These are phyloP conservation scores for Bellardia bayeri DNA, from an alignment of 2,888 invertebrate genomes.

Conservation along the genomic window DNA sequence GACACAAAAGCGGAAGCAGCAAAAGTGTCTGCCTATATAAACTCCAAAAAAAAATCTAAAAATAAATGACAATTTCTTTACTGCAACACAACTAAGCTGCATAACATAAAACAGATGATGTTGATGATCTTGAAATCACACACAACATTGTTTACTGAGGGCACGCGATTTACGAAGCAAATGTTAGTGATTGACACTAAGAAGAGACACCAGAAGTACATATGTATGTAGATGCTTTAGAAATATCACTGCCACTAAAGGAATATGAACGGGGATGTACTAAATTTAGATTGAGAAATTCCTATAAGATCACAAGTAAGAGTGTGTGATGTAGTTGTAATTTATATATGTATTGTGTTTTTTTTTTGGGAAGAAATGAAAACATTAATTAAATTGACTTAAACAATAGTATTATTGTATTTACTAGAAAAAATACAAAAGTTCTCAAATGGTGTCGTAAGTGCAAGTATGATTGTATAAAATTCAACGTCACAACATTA, in stretches of 20 bases:
- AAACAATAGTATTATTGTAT: conserved; percentile 42
- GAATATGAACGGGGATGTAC: conserved; percentile 9
- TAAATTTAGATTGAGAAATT: conserved; percentile 48
- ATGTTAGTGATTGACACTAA: conserved; percentile 47
- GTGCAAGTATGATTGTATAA: not conserved
- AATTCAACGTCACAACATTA: too few relatives aligned
- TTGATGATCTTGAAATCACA: conserved; percentile 50
- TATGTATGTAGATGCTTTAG: too few relatives aligned
- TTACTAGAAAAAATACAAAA: not conserved
- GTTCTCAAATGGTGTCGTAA: conserved; percentile 11
- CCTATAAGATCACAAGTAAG: conserved; percentile 1
- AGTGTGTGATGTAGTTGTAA: conserved; percentile 29
- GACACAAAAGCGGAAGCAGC: conserved; percentile 50
- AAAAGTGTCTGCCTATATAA: conserved; percentile 15
- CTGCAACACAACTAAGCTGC: not conserved
- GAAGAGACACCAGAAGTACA: not conserved
- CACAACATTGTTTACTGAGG: conserved; percentile 21
- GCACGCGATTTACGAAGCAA: conserved; percentile 61
- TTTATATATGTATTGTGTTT: conserved; percentile 9
- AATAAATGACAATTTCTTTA: conserved; percentile 39
- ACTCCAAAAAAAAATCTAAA: conserved; percentile 44
- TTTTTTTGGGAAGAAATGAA: conserved; percentile 29
- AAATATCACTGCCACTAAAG: not conserved
- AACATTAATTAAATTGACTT: conserved; percentile 56
- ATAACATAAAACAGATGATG: conserved; percentile 49